phyloP scores from a whole-genome alignment of 2,797 vertebrate species.

The Pseudochirops cupreus region DNA sequence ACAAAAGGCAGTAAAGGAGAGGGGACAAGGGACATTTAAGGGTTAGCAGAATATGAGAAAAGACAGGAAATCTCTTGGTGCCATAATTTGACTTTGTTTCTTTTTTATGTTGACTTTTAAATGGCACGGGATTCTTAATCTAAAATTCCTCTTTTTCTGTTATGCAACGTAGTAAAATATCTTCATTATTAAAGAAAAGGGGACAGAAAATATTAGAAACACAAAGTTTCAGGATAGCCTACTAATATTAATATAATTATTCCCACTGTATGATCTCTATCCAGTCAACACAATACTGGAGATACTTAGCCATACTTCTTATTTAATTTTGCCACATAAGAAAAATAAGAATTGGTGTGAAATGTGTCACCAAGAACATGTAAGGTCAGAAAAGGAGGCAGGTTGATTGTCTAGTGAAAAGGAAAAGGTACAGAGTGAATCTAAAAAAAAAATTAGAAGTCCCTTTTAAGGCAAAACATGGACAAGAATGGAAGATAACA shows the following conservation, averaged over 20 bases:
- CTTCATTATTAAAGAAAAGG: not conserved
- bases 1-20: not conserved
- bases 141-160: not conserved
- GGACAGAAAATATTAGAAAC: not conserved
- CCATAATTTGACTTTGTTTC: not conserved
- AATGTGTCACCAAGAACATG: not conserved
- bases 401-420: not conserved
- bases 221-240: not conserved
- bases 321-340: not conserved
- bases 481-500: not conserved
- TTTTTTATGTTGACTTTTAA: not conserved
- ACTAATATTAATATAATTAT: not conserved
- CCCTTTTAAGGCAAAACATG: not conserved
- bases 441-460: not conserved
- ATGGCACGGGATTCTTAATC: not conserved
- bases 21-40: accelerated
- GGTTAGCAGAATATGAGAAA: not conserved
- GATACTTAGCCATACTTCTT: not conserved
- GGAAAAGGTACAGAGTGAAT: not conserved
- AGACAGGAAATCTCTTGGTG: not conserved
- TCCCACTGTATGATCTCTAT: not conserved
- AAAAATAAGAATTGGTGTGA: not conserved
- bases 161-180: not conserved
- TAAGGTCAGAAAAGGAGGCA: not conserved
- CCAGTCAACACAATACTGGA: not conserved